These are phyloP conservation scores for Apis mellifera DNA, from an alignment of 1,140 invertebrate genomes.

Conservation along the genomic window Amel_HAv3.1 CM009931.2:17858501-17859000, in stretches of 20 bases:
- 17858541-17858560: not conserved
- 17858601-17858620: constrained; percentile 6
- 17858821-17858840: not conserved
- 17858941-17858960: constrained; percentile 40
- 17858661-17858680: not conserved
- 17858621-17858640: not conserved
- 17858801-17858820: constrained; percentile 10
- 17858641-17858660: constrained; percentile 32
- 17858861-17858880: constrained; percentile 62
- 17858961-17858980: constrained; percentile 3
- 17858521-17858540: no score
- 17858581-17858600: not conserved
- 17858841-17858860: not conserved
- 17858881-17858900: constrained; percentile 46
- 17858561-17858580: not conserved
- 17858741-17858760: constrained; percentile 52
- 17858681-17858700: constrained; percentile 48
- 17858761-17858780: constrained; percentile 58
- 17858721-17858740: constrained; percentile 54
- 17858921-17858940: constrained; percentile 44
- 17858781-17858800: constrained; percentile 36
- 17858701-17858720: constrained; percentile 60
- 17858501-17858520: no score
- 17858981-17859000: constrained; percentile 14
- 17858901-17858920: not conserved